These are phyloP conservation scores for Mus musculus DNA, from an alignment of 2,113 vertebrate species.

Conservation along the genomic window DNA sequence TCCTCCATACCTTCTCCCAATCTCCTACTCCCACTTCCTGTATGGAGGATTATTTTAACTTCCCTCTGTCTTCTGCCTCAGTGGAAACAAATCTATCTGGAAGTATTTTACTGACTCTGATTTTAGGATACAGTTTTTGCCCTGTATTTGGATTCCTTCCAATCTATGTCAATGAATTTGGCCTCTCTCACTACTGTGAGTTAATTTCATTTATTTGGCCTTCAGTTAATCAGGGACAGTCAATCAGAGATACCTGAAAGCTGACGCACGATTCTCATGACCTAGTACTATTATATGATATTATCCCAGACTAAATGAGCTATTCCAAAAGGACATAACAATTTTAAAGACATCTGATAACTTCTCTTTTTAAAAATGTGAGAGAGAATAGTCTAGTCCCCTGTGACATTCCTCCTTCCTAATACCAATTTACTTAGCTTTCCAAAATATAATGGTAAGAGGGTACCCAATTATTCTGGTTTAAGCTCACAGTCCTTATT, in stretches of 20 bases:
- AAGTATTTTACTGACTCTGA: slow-evolving; percentile 43
- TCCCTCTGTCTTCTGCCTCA: slow-evolving; percentile 23
- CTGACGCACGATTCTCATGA: neutral
- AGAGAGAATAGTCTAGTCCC: slow-evolving; percentile 25
- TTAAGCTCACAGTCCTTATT: neutral
- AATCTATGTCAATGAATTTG: slow-evolving; percentile 20
- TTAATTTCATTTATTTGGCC: slow-evolving; percentile 60
- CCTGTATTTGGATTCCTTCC: slow-evolving; percentile 8
- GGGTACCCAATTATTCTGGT: neutral
- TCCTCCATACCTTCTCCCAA: neutral
- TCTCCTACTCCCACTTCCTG: neutral
- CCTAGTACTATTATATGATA: neutral
- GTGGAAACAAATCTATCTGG: neutral
- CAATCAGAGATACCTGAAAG: slow-evolving; percentile 11
- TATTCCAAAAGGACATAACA: slow-evolving; percentile 29
- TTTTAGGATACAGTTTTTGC: slow-evolving; percentile 27
- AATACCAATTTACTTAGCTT: slow-evolving; percentile 38
- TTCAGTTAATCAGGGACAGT: slow-evolving; percentile 49
- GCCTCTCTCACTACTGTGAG: neutral
- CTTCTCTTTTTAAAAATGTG: slow-evolving; percentile 11
- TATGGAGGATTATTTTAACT: neutral
- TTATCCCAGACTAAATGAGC: slow-evolving; percentile 55
- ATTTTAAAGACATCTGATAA: slow-evolving; percentile 41
- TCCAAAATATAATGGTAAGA: slow-evolving; percentile 32
- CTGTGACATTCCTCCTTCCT: neutral